Evolutionary conservation across 1,140 invertebrate species (phyloP).

Genomic region (Plectrocnemia conspersa): DNA sequence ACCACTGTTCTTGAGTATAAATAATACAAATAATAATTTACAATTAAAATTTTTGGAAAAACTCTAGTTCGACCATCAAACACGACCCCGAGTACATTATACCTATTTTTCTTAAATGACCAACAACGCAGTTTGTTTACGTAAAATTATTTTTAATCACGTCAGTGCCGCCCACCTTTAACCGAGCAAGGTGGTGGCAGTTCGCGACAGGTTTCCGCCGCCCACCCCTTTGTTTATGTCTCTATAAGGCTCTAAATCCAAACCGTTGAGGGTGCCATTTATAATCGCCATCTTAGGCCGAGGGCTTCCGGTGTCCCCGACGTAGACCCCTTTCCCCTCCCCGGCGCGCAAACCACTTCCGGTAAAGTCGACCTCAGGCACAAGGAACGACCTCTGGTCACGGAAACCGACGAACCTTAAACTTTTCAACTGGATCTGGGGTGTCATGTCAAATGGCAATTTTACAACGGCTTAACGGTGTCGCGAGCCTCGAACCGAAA

Average conservation of each 20-base stretch:
- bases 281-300: conserved; percentile 34
- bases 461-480: too few relatives aligned
- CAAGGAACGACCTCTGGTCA: conserved; percentile 29
- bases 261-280: conserved; percentile 32
- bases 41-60: too few relatives aligned
- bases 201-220: conserved; percentile 10
- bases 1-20: too few relatives aligned
- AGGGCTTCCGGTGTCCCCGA: conserved; percentile 31
- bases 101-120: too few relatives aligned
- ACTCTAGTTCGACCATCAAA: too few relatives aligned
- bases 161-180: conserved; percentile 3
- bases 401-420: conserved; percentile 15
- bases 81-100: too few relatives aligned
- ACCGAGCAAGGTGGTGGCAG: too few relatives aligned
- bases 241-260: conserved; percentile 31
- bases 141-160: conserved; percentile 6
- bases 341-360: conserved; percentile 11
- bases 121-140: too few relatives aligned
- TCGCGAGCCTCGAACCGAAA: too few relatives aligned
- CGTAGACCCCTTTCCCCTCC: conserved; percentile 13
- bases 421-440: background rate
- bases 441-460: too few relatives aligned
- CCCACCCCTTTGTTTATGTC: conserved; percentile 33
- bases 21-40: too few relatives aligned
- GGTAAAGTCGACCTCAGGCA: background rate